phyloP scores from a whole-genome alignment of 2,797 vertebrate genomes.

The Acanthiza pusilla region DNA sequence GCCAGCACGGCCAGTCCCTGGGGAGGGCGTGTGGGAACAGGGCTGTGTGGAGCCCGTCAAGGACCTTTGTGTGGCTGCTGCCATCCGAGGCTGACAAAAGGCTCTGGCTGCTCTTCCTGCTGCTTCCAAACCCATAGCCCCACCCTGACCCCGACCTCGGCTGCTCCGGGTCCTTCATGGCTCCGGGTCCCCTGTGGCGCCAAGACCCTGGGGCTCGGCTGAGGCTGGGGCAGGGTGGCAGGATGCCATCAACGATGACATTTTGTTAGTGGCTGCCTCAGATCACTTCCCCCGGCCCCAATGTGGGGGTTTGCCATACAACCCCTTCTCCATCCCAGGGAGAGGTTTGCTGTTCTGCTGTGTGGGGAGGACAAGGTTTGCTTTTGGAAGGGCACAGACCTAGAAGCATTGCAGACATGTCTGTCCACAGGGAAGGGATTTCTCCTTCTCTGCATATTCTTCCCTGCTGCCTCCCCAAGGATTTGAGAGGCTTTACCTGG shows the following conservation, averaged over 20 bases:
- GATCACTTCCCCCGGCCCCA: background rate
- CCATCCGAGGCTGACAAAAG: background rate
- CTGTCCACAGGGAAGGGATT: background rate
- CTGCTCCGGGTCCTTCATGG: rapidly evolving
- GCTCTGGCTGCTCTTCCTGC: background rate
- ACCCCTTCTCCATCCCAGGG: background rate
- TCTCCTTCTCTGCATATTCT: background rate
- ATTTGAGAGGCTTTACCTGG: background rate
- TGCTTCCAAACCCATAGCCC: background rate
- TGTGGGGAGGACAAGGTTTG: rapidly evolving
- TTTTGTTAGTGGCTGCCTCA: background rate
- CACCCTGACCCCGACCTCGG: background rate
- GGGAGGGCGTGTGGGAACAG: background rate
- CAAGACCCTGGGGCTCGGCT: background rate
- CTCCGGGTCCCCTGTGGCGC: rapidly evolving
- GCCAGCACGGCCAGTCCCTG: rapidly evolving
- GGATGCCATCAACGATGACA: background rate
- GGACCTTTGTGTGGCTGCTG: background rate
- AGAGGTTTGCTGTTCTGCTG: background rate
- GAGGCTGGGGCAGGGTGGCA: background rate
- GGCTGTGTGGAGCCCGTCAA: rapidly evolving
- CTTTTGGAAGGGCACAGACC: background rate
- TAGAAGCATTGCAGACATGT: background rate
- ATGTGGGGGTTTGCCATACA: background rate
- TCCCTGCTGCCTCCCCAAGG: background rate